Conservation (phyloP, 53 echinoderm and acorn worm species). For the Actinopyga echinites region DNA sequence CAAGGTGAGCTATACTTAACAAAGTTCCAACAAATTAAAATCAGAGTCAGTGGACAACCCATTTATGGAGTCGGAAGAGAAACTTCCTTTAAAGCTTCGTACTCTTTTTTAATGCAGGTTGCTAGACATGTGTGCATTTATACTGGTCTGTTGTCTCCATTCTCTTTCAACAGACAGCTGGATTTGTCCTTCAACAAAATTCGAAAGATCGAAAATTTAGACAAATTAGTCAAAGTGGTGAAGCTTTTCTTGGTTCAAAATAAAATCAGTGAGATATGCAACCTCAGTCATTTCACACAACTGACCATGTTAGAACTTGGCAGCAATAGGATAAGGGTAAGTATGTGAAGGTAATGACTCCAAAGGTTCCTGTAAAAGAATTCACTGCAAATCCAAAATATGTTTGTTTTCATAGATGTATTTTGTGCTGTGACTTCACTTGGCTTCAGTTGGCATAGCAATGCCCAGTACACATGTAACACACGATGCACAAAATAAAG, state of each 20-base stretch:
- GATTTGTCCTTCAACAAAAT: conserved; percentile 95
- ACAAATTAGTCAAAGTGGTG: conserved; percentile 65
- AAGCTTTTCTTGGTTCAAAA: conserved; percentile 93
- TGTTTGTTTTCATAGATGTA: background rate
- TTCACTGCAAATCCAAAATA: background rate
- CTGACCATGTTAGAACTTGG: conserved; percentile 95
- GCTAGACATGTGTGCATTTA: too few species aligned
- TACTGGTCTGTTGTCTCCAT: too few species aligned
- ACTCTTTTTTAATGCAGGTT: too few species aligned
- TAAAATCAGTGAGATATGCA: conserved; percentile 79
- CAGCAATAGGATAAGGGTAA: conserved; percentile 86
- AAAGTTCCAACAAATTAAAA: too few species aligned
- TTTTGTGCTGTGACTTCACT: too few species aligned
- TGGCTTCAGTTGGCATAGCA: too few species aligned
- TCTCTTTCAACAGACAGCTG: conserved; percentile 14
- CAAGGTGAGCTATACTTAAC: too few species aligned
- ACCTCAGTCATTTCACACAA: conserved; percentile 65
- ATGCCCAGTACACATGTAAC: too few species aligned
- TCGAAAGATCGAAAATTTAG: conserved; percentile 77
- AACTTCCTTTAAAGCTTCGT: background rate
- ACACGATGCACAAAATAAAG: too few species aligned
- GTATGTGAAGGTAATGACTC: background rate
- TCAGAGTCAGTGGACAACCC: too few species aligned
- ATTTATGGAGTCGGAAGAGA: too few species aligned
- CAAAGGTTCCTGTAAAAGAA: background rate